A percentile compares a stretch with the other conserved stretches of the same genome.
Conservation (phyloP, 2,797 vertebrate species). For the Nyctalus aviator region DNA sequence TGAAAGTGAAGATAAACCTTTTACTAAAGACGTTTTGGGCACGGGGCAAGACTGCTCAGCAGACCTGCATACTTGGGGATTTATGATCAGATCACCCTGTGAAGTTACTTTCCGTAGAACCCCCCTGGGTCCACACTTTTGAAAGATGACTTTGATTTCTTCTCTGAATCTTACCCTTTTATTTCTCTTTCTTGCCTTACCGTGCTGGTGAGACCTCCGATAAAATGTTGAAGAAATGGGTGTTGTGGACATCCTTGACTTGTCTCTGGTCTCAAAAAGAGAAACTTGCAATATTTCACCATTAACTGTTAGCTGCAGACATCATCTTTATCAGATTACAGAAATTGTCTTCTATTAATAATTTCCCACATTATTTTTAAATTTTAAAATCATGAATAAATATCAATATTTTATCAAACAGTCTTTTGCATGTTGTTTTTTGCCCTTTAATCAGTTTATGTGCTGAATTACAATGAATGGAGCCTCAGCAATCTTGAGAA, state of each 20-base stretch:
- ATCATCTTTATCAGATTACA: not conserved
- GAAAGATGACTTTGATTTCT: conserved; percentile 21
- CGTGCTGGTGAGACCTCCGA: not conserved
- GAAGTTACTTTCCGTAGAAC: not conserved
- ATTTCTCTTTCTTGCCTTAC: not conserved
- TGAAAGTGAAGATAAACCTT: not conserved
- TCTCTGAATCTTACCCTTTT: not conserved
- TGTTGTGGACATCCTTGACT: not conserved
- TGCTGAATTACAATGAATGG: not conserved
- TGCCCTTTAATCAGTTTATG: not conserved
- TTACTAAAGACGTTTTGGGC: not conserved
- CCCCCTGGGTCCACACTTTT: not conserved
- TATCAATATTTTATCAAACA: not conserved
- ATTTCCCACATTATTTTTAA: not conserved
- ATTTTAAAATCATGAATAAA: not conserved
- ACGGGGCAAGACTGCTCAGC: not conserved
- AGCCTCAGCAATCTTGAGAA: not conserved
- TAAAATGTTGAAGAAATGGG: not conserved
- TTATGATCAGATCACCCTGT: not conserved
- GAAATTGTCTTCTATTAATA: not conserved
- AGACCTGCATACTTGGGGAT: not conserved
- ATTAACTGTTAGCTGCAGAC: not conserved
- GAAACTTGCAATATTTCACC: not conserved
- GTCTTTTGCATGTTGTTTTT: conserved; percentile 13
- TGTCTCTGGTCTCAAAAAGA: not conserved